Evolutionary conservation across 2,113 vertebrate species (phyloP), one percentile per base, ranked within the genome.

Genomic region (Reinhardtius hippoglossoides): DNA sequence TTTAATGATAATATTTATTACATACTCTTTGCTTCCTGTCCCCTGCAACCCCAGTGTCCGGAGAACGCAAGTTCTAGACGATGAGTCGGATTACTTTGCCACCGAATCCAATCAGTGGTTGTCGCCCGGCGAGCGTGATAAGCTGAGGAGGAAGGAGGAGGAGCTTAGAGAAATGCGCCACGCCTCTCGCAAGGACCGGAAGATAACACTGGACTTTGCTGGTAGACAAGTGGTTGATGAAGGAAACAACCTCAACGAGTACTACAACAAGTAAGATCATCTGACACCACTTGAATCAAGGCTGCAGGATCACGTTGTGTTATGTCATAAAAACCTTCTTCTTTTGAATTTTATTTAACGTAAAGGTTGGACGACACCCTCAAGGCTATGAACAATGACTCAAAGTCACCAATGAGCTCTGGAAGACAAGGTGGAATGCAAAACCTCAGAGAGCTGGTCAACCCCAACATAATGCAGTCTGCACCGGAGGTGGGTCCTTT

Each of bases 21-120:
- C 15, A 16, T 5, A 48, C 18, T 13, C 0, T 58, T 58, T 62
- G 31, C 67, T 74, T 56, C 23, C 35, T 69, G 20, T 66, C 46
- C 15, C 12, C 8, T 67, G 55, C 7, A 67, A 68, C 61, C 56
- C 27, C 86, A 99, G 98, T 1, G 95, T 96, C 72, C 95, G 94
- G 24, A 96, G 98, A 59, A 99, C 98, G 0, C 97, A 97, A 85
- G 98, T 99, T 54, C 96, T 99, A 9, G 98, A 99, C 4, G 98
- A 99, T 5, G 97, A 99, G 63, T 96, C 95, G 0, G 98, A 99
- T 93, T 99, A 99, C 90, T 99, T 99, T 87, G 95, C 97, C 21
- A 91, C 95, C 0, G 96, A 99, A 77, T 97, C 98, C 87, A 99
- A 98, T 88, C 97, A 97, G 90, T 99, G 98, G 98, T 92, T 99